Conservation (phyloP, 2,888 invertebrate genomes). For the Aromia moschata region DNA sequence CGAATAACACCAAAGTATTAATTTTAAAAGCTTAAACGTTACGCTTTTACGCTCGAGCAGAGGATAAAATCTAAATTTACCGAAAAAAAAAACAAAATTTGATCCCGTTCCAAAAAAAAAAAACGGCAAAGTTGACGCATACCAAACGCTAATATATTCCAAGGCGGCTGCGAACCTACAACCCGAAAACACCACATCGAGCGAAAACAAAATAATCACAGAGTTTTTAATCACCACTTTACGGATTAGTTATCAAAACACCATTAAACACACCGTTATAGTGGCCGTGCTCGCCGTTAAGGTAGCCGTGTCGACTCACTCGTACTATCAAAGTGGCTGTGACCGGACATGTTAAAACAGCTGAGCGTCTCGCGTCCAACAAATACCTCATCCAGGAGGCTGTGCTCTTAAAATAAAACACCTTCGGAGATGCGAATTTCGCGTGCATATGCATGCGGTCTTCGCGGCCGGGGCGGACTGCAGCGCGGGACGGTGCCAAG, state of each 20-base stretch:
- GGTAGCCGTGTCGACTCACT: conserved; percentile 32
- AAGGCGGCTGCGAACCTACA: conserved; percentile 8
- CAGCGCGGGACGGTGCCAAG: conserved; percentile 13
- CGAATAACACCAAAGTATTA: no score
- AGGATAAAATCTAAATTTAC: conserved; percentile 29
- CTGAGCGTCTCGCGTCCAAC: conserved; percentile 45
- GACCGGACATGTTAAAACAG: conserved; percentile 47
- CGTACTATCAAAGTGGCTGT: conserved; percentile 38
- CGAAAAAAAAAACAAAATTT: conserved; percentile 27
- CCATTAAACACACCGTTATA: conserved; percentile 25
- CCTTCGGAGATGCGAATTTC: conserved; percentile 20
- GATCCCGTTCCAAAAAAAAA: conserved; percentile 30
- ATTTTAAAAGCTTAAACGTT: no score
- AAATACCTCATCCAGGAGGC: conserved; percentile 43
- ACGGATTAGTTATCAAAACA: conserved; percentile 24
- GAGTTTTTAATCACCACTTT: conserved; percentile 28
- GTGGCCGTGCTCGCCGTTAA: conserved; percentile 29
- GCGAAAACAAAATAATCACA: conserved; percentile 25
- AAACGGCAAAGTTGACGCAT: conserved; percentile 18
- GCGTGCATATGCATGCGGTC: conserved; percentile 23
- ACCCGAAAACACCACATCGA: conserved; percentile 18
- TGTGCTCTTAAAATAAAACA: conserved; percentile 45
- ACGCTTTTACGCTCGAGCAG: conserved; percentile 4
- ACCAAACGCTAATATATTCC: conserved; percentile 12
- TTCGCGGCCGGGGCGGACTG: conserved; percentile 17